Evolutionary conservation across 2,797 vertebrate species (phyloP).

Genomic region (Platyrinchus mystaceus): DNA sequence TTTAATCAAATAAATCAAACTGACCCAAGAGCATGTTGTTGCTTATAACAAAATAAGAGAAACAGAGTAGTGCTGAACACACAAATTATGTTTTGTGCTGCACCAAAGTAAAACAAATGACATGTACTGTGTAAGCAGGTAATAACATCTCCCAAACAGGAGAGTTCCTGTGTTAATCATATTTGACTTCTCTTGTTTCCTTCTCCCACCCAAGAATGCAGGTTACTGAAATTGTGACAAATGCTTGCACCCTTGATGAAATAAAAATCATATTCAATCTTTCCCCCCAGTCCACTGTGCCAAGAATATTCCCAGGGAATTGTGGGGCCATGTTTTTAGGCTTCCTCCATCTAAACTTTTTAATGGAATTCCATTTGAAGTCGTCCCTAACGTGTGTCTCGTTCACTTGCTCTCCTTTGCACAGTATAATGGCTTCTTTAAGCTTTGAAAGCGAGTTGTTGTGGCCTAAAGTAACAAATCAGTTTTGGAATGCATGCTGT

Average conservation of each 20-base stretch:
- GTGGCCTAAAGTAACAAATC: constrained; percentile 83
- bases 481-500: constrained; percentile 84
- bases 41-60: background rate
- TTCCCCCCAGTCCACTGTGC: background rate
- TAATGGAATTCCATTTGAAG: constrained; percentile 20
- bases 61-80: background rate
- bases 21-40: background rate
- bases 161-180: constrained; percentile 11
- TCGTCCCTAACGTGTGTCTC: background rate
- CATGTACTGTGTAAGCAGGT: background rate
- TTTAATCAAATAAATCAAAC: background rate
- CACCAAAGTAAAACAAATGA: background rate
- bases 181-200: background rate
- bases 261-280: background rate
- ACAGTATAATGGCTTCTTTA: constrained; percentile 69
- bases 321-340: background rate
- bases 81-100: background rate
- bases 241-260: background rate
- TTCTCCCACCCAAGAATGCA: background rate
- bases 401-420: constrained; percentile 33
- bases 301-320: background rate
- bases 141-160: background rate
- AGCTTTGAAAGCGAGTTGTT: constrained; percentile 70
- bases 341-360: background rate
- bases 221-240: background rate